phyloP scores from a whole-genome alignment of 2,797 vertebrate species.

The Phalanger gymnotis region DNA sequence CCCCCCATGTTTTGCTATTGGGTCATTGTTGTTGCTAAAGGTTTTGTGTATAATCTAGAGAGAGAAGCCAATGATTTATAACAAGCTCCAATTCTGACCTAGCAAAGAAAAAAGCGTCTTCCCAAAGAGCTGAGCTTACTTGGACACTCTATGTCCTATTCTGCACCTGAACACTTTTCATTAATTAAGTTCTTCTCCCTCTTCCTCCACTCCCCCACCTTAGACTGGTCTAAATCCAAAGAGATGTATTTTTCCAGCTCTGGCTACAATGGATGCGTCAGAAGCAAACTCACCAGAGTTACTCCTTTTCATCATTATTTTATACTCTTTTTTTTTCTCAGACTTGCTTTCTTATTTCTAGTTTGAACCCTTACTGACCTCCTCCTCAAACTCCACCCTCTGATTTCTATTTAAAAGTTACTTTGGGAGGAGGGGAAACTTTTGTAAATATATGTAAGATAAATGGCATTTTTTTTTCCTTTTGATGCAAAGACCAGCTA shows the following conservation, averaged over 20 bases:
- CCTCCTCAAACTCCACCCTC: slow-evolving; percentile 18
- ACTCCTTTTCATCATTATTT: slow-evolving; percentile 62
- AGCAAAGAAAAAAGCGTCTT: slow-evolving; percentile 69
- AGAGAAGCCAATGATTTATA: slow-evolving; percentile 61
- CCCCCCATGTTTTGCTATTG: slow-evolving; percentile 49
- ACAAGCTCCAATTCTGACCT: slow-evolving; percentile 48
- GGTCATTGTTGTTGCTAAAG: slow-evolving; percentile 74
- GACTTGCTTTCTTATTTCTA: background rate
- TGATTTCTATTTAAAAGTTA: slow-evolving; percentile 21
- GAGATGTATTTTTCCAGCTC: slow-evolving; percentile 32
- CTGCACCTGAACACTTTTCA: slow-evolving; percentile 64
- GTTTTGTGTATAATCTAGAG: slow-evolving; percentile 57
- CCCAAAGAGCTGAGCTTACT: slow-evolving; percentile 53
- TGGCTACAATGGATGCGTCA: slow-evolving; percentile 49
- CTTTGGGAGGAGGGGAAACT: slow-evolving; percentile 30
- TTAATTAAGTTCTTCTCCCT: slow-evolving; percentile 62
- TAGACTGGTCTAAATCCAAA: slow-evolving; percentile 44
- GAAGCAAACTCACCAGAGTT: slow-evolving; percentile 61
- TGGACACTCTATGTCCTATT: background rate
- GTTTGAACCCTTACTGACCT: background rate
- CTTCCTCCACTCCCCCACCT: slow-evolving; percentile 58
- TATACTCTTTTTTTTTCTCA: slow-evolving; percentile 18
- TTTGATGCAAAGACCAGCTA: slow-evolving; percentile 57
- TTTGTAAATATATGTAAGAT: slow-evolving; percentile 32
- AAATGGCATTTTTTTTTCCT: slow-evolving; percentile 33